These are phyloP conservation scores for Ditylenchus weischeri DNA, from an alignment of 2,888 invertebrate species.

Conservation along the genomic window DNA sequence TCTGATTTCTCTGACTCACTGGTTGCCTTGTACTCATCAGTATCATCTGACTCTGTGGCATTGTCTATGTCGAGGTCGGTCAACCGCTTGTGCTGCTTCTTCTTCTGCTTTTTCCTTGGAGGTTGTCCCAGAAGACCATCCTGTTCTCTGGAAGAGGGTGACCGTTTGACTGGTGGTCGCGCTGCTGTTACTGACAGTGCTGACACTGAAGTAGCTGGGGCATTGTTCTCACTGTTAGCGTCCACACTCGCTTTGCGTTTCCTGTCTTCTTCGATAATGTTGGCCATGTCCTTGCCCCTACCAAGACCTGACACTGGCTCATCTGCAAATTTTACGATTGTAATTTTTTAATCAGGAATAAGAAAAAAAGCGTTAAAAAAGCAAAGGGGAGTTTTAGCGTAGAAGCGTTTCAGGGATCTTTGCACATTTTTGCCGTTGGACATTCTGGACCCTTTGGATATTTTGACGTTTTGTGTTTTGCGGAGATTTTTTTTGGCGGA, in stretches of 20 bases:
- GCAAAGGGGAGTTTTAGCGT: too few relatives aligned
- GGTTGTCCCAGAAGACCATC: neutral
- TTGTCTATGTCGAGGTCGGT: constrained; percentile 41
- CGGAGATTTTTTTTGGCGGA: too few relatives aligned
- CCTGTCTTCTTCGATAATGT: constrained; percentile 43
- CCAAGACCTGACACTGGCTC: constrained; percentile 74
- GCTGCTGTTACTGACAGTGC: neutral
- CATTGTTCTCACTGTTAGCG: constrained; percentile 24
- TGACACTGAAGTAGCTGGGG: constrained; percentile 14
- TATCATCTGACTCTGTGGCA: constrained; percentile 36
- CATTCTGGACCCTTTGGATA: too few relatives aligned
- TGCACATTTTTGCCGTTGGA: too few relatives aligned
- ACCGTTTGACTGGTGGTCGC: constrained; percentile 17
- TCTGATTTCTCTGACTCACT: constrained; percentile 32
- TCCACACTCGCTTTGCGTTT: constrained; percentile 26
- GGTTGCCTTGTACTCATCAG: constrained; percentile 10
- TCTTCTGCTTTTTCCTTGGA: constrained; percentile 18
- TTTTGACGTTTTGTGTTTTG: too few relatives aligned
- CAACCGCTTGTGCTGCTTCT: constrained; percentile 33
- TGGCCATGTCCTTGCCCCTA: constrained; percentile 74
- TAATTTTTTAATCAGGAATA: neutral
- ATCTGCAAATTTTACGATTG: constrained; percentile 9
- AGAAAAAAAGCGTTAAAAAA: neutral
- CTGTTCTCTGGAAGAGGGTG: constrained; percentile 10
- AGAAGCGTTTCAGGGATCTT: too few relatives aligned